Base-by-base conservation (phyloP, 2,797 vertebrate species). In the Pagetopsis macropterus region DNA sequence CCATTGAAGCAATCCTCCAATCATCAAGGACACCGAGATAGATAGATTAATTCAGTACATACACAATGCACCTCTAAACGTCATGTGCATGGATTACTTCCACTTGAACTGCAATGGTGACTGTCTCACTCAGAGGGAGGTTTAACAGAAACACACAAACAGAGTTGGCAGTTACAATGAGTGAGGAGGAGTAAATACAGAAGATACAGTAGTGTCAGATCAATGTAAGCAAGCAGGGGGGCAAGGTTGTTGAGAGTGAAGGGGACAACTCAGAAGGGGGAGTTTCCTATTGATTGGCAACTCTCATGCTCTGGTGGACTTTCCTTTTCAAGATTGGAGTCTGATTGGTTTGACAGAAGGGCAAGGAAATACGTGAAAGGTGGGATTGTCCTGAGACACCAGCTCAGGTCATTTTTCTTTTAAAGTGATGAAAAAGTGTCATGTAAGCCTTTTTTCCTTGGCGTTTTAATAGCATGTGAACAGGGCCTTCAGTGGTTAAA, bases 341-440 rank as follows among this genome's bases (percentile, higher is more conserved):
- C 65, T 76, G 69, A 79, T 78, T 2, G 69, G 31, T 81, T 72
- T 77, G 69, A 86, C 71, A 82, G 80, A 69, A 33, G 33, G 55
- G 48, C 59, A 33, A n/a, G 64, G 43, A 73, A 66, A 73, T 27
- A 5, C 58, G 60, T 45, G 37, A 61, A 74, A 72, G 46, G 37
- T 48, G 15, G 60, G 44, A 67, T 51, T 68, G 54, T 78, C 54
- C 40, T 73, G 37, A 56, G 60, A 60, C 78, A 60, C 37, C 31
- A 70, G 56, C 69, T 56, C 11, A 79, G 33, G 59, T 51, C 37
- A 65, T 72, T 62, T 76, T 65, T 45, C 45, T 68, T 75, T 69
- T 80, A 66, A 81, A 63, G 50, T 63, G 46, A 68, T 76, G n/a
- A 67, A 69, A 77, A 79, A 61, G 23, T 71, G 37, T 82, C 37